A percentile compares a stretch with the other conserved stretches of the same genome.
Conservation (phyloP, 2,888 invertebrate species). For the Stratiomys singularior region DNA sequence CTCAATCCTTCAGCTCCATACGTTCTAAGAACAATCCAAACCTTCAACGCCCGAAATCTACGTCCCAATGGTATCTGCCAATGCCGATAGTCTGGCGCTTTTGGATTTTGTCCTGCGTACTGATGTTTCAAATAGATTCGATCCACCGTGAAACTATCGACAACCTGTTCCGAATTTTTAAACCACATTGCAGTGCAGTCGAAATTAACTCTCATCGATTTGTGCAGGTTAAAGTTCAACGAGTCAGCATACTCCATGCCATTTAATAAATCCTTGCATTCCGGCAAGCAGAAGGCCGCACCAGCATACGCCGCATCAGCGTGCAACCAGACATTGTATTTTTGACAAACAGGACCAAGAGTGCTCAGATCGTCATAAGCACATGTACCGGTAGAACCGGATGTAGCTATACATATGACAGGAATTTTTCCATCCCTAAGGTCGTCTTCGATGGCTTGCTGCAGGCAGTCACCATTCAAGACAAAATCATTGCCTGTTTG, state of each 20-base stretch:
- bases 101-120: conserved; percentile 72
- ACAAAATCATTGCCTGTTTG: conserved; percentile 72
- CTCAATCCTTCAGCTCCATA: conserved; percentile 85
- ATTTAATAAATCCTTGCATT: conserved; percentile 79
- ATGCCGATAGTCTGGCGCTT: conserved; percentile 74
- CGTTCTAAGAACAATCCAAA: conserved; percentile 91
- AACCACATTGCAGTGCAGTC: conserved; percentile 97
- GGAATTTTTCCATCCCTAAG: conserved; percentile 83
- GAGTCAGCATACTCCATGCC: conserved; percentile 87
- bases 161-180: conserved; percentile 80
- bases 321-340: conserved; percentile 87
- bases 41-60: conserved; percentile 87
- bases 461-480: conserved; percentile 75
- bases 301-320: conserved; percentile 98
- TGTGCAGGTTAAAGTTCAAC: conserved; percentile 94
- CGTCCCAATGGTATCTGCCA: conserved; percentile 88
- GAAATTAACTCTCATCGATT: conserved; percentile 94
- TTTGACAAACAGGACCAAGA: conserved; percentile 82
- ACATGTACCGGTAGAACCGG: conserved; percentile 87
- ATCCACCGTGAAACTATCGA: conserved; percentile 90
- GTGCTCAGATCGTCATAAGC: conserved; percentile 90
- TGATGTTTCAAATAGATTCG: conserved; percentile 87
- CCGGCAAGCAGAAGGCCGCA: conserved; percentile 90
- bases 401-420: conserved; percentile 83
- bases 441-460: conserved; percentile 80